Conservation (phyloP, 1,140 invertebrate genomes). For the Hydropsyche tenuis region DNA sequence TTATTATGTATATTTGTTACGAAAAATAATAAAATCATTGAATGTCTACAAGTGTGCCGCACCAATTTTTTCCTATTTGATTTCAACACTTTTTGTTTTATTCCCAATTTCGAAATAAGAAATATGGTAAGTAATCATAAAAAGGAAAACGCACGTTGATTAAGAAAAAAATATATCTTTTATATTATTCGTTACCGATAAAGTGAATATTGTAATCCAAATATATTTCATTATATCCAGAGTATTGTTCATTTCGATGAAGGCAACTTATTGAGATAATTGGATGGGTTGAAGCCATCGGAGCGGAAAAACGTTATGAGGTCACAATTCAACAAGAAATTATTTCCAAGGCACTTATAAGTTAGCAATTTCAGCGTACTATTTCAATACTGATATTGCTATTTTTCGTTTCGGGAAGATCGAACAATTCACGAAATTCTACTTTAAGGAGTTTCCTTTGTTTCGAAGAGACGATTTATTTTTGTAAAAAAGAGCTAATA, state of each 20-base stretch:
- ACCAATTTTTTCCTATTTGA: not conserved
- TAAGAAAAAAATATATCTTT: not conserved
- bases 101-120: not conserved
- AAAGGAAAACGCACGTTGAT: too few relatives aligned
- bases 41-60: constrained; percentile 25
- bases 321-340: not conserved
- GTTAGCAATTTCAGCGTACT: too few relatives aligned
- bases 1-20: constrained; percentile 27
- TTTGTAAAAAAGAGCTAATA: too few relatives aligned
- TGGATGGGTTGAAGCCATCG: not conserved
- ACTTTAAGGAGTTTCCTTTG: too few relatives aligned
- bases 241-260: not conserved
- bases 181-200: not conserved
- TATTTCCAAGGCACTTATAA: too few relatives aligned
- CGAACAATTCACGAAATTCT: too few relatives aligned
- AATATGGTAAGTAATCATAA: too few relatives aligned
- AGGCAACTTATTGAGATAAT: not conserved
- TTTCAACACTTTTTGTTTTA: not conserved
- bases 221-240: not conserved
- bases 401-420: too few relatives aligned
- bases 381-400: too few relatives aligned
- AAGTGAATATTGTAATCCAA: too few relatives aligned
- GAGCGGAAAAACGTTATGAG: not conserved
- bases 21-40: constrained; percentile 27
- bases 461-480: too few relatives aligned